Base-by-base conservation (phyloP, 1,140 invertebrate species). In the Hesperophylax magnus region DNA sequence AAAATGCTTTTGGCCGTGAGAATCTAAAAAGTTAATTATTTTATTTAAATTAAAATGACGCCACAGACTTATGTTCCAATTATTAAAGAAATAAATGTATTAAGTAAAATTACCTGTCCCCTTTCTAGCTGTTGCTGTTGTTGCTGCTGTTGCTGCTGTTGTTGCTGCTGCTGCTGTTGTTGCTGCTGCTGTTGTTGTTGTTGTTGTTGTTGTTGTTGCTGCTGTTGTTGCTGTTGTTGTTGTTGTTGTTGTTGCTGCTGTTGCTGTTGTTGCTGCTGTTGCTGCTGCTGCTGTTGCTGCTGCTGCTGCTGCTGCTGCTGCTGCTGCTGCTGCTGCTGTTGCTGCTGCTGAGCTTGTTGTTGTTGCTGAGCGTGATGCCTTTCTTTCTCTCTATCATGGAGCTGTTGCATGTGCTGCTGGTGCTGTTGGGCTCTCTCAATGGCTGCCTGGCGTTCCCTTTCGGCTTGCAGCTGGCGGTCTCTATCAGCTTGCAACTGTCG, bases 131-230 rank as follows among this genome's bases (percentile, higher is more conserved):
- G 82, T 84, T 27, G 85, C 71, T 77, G 85, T 75, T 54, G 89
- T 84, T 24, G 86, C 76, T 27, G 86, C 79, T 84, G 85, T 80
- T 86, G 86, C 79, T 87, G 87, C 79, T 86, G 87, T 34, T 83
- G 84, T 72, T 86, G 87, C 82, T 86, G 86, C 72, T 85, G 86
- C 31, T 86, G 86, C 78, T 88, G 67, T 86, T 88, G 83, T 56
- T 88, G 83, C 56, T 88, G 83, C 60, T 88, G 78, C 54, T 88
- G 86, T 3, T 88, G 80, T 67, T 88, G 87, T 61, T 89, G 89
- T 31, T 86, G 71, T 22, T 81, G 80, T 18, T 77, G 80, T 31
- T 77, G 72, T 24, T 79, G 77, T 77, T 82, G 86, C 11, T 86
- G 86, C 74, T 88, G 87, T 34, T 86, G 86, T 72, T 86, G 79